Base-by-base conservation (phyloP, 1,140 invertebrate genomes). In the Drosophila dunni region DNA sequence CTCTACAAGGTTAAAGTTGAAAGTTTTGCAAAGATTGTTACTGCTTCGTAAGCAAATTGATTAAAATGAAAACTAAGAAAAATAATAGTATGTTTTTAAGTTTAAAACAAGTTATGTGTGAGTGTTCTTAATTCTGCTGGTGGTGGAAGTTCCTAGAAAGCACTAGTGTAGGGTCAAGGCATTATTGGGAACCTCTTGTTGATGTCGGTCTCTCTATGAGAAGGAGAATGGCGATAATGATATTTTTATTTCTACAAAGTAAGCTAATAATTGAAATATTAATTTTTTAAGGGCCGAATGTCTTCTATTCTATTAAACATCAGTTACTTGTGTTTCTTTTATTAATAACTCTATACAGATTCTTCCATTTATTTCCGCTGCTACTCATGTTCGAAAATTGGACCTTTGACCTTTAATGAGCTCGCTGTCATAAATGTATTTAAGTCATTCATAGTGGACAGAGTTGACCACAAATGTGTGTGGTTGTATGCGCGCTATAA, bases 321-420 rank as follows among this genome's bases (percentile, higher is more conserved):
- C 3, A 29, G 4, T 29, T 29, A 29, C 24, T 29, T 29, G 4
- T 29, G 0, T 29, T 24, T 29, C 24, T 29, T 48, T 10, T 48
- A 20, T 54, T 54, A 54, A 38, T 38, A 36, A 3, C 24, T 29
- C 24, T 29, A 29, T 29, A 29, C 3, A 56, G 2, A 15, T n/a
- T 17, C 15, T 11, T 40, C 36, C 13, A 13, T 9, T 24, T 20
- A 17, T 56, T 56, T 17, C 9, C 10, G 10, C 24, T 29, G 3
- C 6, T 29, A 29, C 24, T 29, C 24, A 29, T 40, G 40, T 56
- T 40, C 20, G 17, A 56, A 34, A 40, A 42, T 40, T 56, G 11
- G 15, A 38, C 13, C 40, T 56, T 56, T 56, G 53, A 56, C 53
- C 53, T 20, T 56, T 56, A 56, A 56, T 56, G 53, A 56, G 53